Evolutionary conservation across 2,888 invertebrate genomes (phyloP).

Genomic region (Conomelus anceps): DNA sequence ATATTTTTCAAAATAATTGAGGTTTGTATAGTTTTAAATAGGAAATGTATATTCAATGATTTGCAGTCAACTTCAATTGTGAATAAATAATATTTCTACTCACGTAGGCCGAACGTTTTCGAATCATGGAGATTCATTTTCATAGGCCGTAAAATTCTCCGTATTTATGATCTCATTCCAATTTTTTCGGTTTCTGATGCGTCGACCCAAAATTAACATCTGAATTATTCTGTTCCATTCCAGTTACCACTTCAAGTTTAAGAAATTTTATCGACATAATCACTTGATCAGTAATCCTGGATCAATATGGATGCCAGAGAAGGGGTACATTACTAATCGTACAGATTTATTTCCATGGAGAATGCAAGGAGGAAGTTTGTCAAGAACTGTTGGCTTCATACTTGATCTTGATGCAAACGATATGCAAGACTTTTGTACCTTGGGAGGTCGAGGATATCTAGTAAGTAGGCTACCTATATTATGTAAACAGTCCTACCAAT

Average conservation of each 20-base stretch:
- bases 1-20: too few relatives aligned
- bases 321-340: not conserved
- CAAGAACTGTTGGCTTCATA: not conserved
- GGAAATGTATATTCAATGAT: too few relatives aligned
- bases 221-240: not conserved
- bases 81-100: too few relatives aligned
- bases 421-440: not conserved
- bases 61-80: too few relatives aligned
- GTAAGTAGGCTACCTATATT: not conserved
- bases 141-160: too few relatives aligned
- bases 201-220: too few relatives aligned
- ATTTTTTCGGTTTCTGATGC: too few relatives aligned
- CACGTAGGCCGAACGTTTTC: too few relatives aligned
- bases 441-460: not conserved
- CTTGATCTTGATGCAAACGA: not conserved
- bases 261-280: not conserved
- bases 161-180: too few relatives aligned
- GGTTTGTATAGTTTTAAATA: too few relatives aligned
- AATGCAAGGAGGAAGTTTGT: not conserved
- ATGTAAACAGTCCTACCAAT: too few relatives aligned
- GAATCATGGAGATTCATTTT: too few relatives aligned
- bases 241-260: not conserved
- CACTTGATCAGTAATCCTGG: not conserved
- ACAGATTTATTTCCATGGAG: not conserved
- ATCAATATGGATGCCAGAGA: not conserved